Evolutionary conservation across 2,888 invertebrate genomes (phyloP).

Genomic region (Drosophila borborema): DNA sequence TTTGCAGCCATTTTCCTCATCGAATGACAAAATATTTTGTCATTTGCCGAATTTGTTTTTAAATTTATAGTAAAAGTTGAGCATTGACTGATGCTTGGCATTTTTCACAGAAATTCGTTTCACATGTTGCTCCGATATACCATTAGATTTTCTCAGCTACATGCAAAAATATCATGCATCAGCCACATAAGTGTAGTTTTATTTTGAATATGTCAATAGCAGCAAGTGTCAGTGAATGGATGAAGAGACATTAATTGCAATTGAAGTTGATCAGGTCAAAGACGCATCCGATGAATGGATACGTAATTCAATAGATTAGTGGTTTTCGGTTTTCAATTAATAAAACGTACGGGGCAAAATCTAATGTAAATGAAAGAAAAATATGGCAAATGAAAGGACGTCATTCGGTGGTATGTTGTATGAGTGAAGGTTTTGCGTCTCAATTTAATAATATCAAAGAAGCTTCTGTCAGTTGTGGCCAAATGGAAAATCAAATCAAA

Average conservation of each 20-base stretch:
- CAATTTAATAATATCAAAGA: slow-evolving; percentile 41
- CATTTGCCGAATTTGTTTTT: slow-evolving; percentile 58
- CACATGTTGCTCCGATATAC: not conserved
- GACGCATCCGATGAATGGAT: slow-evolving; percentile 30
- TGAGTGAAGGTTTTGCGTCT: slow-evolving; percentile 47
- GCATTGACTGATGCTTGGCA: slow-evolving; percentile 36
- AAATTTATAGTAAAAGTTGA: slow-evolving; percentile 45
- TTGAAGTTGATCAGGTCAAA: slow-evolving; percentile 28
- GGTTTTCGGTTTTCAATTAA: slow-evolving; percentile 67
- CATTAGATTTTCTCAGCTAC: not conserved
- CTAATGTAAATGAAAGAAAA: not conserved
- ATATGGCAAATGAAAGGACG: slow-evolving; percentile 39
- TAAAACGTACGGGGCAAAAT: not conserved
- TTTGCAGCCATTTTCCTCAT: slow-evolving; percentile 38
- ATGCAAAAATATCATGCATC: not conserved
- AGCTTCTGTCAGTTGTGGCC: slow-evolving; percentile 30
- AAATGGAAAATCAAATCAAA: slow-evolving; percentile 28
- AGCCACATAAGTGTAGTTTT: not conserved
- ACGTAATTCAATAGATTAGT: slow-evolving; percentile 47
- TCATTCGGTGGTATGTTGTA: slow-evolving; percentile 10
- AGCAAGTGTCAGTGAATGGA: slow-evolving; percentile 6
- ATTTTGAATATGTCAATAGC: slow-evolving; percentile 22
- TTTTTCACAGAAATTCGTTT: slow-evolving; percentile 10
- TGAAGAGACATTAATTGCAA: slow-evolving; percentile 27
- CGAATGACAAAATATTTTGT: slow-evolving; percentile 59